phyloP scores from a whole-genome alignment of 2,797 vertebrate genomes.

The Danio albolineatus region DNA sequence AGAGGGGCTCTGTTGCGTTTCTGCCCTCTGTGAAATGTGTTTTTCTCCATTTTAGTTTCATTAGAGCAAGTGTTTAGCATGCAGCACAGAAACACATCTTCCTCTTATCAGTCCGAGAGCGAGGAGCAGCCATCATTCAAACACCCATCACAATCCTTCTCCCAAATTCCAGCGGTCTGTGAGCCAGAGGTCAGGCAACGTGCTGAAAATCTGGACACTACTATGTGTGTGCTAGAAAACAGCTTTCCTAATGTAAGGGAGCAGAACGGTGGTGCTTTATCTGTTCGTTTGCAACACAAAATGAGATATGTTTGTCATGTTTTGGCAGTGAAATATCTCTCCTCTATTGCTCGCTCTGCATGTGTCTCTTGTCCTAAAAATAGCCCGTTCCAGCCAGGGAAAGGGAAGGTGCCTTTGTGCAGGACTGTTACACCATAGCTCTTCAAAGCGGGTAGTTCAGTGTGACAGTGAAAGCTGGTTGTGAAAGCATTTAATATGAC shows the following conservation, averaged over 20 bases:
- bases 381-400: slow-evolving; percentile 45
- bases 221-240: background rate
- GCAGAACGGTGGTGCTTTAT: background rate
- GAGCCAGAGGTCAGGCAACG: slow-evolving; percentile 26
- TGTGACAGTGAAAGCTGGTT: slow-evolving; percentile 47
- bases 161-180: slow-evolving; percentile 9
- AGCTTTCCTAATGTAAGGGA: background rate
- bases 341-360: background rate
- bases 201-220: background rate
- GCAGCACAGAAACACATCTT: slow-evolving; percentile 26
- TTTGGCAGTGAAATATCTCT: slow-evolving; percentile 24
- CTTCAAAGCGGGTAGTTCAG: slow-evolving; percentile 44
- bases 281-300: background rate
- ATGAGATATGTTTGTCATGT: slow-evolving; percentile 25
- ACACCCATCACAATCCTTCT: slow-evolving; percentile 15
- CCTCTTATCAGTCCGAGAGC: slow-evolving; percentile 23
- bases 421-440: slow-evolving; percentile 31
- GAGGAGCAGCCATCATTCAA: slow-evolving; percentile 37
- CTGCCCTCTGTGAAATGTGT: slow-evolving; percentile 6
- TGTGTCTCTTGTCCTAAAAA: slow-evolving; percentile 44
- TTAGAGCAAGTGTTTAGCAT: slow-evolving; percentile 48
- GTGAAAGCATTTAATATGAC: slow-evolving; percentile 50
- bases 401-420: slow-evolving; percentile 55
- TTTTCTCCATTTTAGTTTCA: slow-evolving; percentile 48
- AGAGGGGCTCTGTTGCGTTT: slow-evolving; percentile 21